These are phyloP conservation scores for Mormyrops boulengeri DNA, from an alignment of 2,797 vertebrate genomes.

Conservation along the genomic window DNA sequence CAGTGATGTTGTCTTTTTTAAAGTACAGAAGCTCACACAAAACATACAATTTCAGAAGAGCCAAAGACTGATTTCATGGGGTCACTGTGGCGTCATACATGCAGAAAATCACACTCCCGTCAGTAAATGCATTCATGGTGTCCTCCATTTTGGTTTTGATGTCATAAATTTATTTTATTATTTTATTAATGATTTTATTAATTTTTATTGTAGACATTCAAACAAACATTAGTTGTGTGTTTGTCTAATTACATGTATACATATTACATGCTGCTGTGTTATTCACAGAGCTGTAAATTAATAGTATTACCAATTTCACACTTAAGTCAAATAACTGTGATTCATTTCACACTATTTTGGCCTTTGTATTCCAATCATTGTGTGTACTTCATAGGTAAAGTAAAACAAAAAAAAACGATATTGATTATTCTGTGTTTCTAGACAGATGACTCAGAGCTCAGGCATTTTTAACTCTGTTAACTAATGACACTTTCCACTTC, in stretches of 20 bases:
- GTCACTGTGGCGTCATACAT: neutral
- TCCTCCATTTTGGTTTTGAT: neutral
- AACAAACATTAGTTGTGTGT: neutral
- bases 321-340: neutral
- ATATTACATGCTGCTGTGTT: neutral
- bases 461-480: neutral
- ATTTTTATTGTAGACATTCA: neutral
- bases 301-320: neutral
- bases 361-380: conserved; percentile 11
- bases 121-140: neutral
- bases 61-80: neutral
- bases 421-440: neutral
- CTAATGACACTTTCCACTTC: neutral
- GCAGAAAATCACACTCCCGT: neutral
- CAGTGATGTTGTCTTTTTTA: neutral
- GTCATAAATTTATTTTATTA: neutral
- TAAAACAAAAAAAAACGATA: neutral
- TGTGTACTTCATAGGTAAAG: neutral
- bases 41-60: neutral
- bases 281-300: neutral
- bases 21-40: neutral
- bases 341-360: neutral
- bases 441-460: neutral
- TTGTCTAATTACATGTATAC: neutral
- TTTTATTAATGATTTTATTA: neutral